These are phyloP conservation scores for Sebastes fasciatus DNA, from an alignment of 2,113 vertebrate species.

Conservation along the genomic window DNA sequence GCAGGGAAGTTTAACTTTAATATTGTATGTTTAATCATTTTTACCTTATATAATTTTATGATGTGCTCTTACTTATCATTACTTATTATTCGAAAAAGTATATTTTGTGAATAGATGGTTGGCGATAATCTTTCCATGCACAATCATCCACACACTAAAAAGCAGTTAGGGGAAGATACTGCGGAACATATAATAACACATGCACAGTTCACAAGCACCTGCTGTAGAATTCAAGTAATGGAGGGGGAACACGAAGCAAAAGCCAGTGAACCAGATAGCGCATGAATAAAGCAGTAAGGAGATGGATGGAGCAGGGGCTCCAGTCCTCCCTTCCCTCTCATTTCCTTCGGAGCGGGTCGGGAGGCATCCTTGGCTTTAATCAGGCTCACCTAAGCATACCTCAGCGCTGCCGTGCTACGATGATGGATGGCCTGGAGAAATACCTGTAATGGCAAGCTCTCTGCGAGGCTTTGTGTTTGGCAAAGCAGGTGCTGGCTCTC, in stretches of 20 bases:
- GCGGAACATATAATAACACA: conserved; percentile 63
- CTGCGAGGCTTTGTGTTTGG: conserved; percentile 43
- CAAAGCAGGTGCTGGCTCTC: conserved; percentile 23
- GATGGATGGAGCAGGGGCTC: conserved; percentile 69
- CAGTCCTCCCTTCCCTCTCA: conserved; percentile 43
- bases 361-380: conserved; percentile 79
- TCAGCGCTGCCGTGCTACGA: conserved; percentile 55
- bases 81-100: conserved; percentile 15
- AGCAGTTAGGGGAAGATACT: conserved; percentile 27
- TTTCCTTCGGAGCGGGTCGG: conserved; percentile 63
- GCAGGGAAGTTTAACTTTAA: neutral
- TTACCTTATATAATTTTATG: neutral
- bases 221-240: conserved; percentile 70
- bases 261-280: conserved; percentile 68
- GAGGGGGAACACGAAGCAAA: conserved; percentile 65
- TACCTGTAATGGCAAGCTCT: conserved; percentile 63
- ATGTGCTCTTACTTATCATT: neutral
- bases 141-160: conserved; percentile 54
- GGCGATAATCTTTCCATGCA: conserved; percentile 36
- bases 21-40: neutral
- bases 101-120: conserved; percentile 35
- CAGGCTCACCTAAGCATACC: conserved; percentile 77
- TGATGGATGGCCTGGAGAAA: conserved; percentile 78
- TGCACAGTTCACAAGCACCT: conserved; percentile 67
- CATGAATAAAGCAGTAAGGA: conserved; percentile 77